These are phyloP conservation scores for Hemicordylus capensis DNA, from an alignment of 2,113 vertebrate genomes.

Conservation along the genomic window DNA sequence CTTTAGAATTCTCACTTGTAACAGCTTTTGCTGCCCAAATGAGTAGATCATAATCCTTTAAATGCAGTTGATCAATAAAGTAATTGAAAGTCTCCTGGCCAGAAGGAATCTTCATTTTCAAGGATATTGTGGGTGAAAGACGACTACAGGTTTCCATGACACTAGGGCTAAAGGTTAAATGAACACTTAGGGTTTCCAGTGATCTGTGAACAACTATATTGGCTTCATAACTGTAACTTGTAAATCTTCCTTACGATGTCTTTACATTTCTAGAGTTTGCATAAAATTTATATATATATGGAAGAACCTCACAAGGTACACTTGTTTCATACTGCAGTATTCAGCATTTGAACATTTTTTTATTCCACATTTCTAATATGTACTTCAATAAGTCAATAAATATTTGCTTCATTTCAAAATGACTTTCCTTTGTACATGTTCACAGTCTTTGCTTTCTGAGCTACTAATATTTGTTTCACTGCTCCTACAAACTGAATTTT, in stretches of 20 bases:
- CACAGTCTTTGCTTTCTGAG: neutral
- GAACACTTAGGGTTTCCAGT: conserved; percentile 79
- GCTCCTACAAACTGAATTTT: neutral
- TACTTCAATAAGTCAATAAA: neutral
- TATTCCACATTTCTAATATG: neutral
- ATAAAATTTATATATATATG: neutral
- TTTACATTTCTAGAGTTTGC: neutral
- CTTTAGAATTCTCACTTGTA: too few species aligned
- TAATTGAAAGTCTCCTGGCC: conserved; percentile 75
- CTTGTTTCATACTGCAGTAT: neutral
- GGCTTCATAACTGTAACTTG: conserved; percentile 62
- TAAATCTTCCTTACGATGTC: conserved; percentile 72
- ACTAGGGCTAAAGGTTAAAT: conserved; percentile 79
- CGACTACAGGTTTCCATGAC: conserved; percentile 74
- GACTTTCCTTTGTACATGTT: neutral
- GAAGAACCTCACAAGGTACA: neutral
- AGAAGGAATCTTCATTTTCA: conserved; percentile 74
- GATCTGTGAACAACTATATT: conserved; percentile 74
- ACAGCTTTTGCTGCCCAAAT: conserved; percentile 71
- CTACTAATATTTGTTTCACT: neutral
- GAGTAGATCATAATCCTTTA: conserved; percentile 77
- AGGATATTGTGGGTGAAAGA: conserved; percentile 71
- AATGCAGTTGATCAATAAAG: conserved; percentile 75
- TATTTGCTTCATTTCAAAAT: neutral
- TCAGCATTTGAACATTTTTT: neutral